Evolutionary conservation across 2,797 vertebrate species (phyloP).

Genomic region (Epinephelus coioides): DNA sequence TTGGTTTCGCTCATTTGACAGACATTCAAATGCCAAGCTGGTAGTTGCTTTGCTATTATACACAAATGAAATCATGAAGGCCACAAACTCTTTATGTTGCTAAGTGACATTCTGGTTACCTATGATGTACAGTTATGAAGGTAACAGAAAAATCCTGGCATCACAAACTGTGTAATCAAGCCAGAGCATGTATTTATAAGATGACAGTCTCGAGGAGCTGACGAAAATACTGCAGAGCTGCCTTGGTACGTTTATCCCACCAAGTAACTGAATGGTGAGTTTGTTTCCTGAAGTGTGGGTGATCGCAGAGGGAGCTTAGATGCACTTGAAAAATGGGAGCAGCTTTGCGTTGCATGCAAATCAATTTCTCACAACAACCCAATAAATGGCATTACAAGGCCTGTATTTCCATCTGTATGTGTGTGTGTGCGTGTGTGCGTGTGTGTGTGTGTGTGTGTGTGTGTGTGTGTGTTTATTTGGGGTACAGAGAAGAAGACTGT

Average conservation of each 20-base stretch:
- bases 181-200: neutral
- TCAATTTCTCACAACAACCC: constrained; percentile 22
- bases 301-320: constrained; percentile 4
- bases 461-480: neutral
- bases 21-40: neutral
- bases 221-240: neutral
- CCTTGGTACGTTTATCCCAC: neutral
- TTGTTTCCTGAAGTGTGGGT: constrained; percentile 26
- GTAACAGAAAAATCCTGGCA: constrained; percentile 1
- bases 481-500: neutral
- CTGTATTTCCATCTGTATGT: neutral
- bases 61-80: neutral
- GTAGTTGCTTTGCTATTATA: neutral
- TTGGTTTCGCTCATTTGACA: neutral
- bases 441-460: neutral
- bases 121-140: neutral
- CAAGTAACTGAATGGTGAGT: constrained; percentile 7
- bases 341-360: constrained; percentile 17
- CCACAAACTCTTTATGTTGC: neutral
- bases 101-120: neutral
- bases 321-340: constrained; percentile 19
- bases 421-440: neutral
- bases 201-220: neutral
- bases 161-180: neutral
- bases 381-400: constrained; percentile 26